Evolutionary conservation across 2,888 invertebrate species (phyloP), one percentile per base, ranked within the genome.

Genomic region (Lysandra bellargus): DNA sequence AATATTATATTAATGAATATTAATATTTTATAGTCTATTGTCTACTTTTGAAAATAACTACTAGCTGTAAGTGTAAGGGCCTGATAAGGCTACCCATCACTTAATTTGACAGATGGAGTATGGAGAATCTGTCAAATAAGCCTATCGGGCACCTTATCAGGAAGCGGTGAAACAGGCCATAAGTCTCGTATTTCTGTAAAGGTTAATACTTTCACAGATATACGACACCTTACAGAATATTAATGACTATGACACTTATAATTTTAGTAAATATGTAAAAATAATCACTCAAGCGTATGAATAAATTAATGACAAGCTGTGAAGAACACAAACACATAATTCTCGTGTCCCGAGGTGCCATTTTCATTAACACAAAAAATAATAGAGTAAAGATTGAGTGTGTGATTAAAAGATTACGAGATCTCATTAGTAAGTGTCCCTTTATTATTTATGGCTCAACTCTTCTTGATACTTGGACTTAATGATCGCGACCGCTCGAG

Each of bases 401-500:
- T 53, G 57, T 57, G 33, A 76, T 76, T 76, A 76, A 14, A 76
- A 53, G 44, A 49, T 49, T 30, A 76, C 53, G 4, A 14, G 76
- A 53, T 57, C 53, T 76, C 53, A 76, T 53, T 57, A 76, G 53
- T 76, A 33, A 76, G 33, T 57, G 53, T 76, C 76, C 53, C 17
- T 57, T 76, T 76, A 76, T 76, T 76, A 76, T 76, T 76, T 37
- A 76, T 76, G 33, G 76, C 53, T 53, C 75, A 30, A 30, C 49
- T 49, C 49, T 53, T 33, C 37, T 76, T 76, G 76, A 76, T 76
- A 76, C 76, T 76, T 23, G 49, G 49, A 7, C 17, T 49, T 79
- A 76, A 80, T 80, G 84, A 90, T 86, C 90, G 90, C 91, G 88
- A 88, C 86, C 85, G 83, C 85, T 85, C 84, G 83, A 86, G 84